phyloP scores from a whole-genome alignment of 2,888 invertebrate species.

The Hemithea aestivaria region DNA sequence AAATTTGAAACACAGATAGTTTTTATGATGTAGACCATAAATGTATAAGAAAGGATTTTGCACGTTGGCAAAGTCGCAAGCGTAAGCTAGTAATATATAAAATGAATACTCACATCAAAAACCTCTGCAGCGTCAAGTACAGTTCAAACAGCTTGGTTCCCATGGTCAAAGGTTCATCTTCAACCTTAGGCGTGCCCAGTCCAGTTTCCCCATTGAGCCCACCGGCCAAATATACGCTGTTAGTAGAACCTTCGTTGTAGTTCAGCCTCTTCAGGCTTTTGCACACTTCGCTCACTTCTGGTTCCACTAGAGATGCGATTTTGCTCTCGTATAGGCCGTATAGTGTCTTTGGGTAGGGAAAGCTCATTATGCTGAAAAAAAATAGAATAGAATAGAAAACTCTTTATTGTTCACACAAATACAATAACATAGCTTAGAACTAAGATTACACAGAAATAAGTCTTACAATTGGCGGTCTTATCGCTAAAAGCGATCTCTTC shows the following conservation, averaged over 20 bases:
- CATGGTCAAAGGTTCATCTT: constrained; percentile 84
- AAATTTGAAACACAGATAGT: no score
- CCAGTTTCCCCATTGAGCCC: constrained; percentile 75
- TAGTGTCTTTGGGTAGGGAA: constrained; percentile 85
- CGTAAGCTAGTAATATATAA: background rate
- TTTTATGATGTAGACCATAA: no score
- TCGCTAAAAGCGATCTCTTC: no score
- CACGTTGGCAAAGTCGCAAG: no score
- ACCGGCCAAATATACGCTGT: constrained; percentile 66
- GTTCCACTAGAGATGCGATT: constrained; percentile 84
- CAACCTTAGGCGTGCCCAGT: constrained; percentile 63
- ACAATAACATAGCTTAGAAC: no score
- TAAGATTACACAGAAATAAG: no score
- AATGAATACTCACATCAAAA: constrained; percentile 81
- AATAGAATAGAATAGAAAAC: constrained; percentile 4
- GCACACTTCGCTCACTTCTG: constrained; percentile 86
- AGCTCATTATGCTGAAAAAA: constrained; percentile 81
- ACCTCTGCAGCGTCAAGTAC: constrained; percentile 93
- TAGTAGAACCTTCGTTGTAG: constrained; percentile 68
- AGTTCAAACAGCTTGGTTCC: constrained; percentile 95
- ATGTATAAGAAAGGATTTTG: no score
- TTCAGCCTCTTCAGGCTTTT: constrained; percentile 83
- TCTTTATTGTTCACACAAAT: no score
- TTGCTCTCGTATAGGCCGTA: constrained; percentile 86
- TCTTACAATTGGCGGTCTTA: no score